Evolutionary conservation across 2,888 invertebrate species (phyloP), one percentile per base, ranked within the genome.

Genomic region (Fissipunctia ypsillon): DNA sequence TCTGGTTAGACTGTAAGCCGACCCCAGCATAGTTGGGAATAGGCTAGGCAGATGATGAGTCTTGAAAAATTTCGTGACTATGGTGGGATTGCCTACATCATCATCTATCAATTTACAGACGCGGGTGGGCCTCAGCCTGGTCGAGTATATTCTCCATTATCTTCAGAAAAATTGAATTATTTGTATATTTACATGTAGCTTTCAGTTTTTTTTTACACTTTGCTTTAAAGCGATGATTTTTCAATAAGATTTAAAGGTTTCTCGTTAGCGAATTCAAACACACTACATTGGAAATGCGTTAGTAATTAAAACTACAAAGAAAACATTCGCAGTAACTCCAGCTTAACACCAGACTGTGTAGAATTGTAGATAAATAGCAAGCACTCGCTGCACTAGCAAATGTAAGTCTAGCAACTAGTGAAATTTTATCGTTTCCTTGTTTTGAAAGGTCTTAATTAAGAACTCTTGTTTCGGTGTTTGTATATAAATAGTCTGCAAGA

Each of bases 401-500:
- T 57, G 57, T 14, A 50, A 82, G 64, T 64, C 66, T 69, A 57
- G 69, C 68, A 59, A 80, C 69, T 65, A 68, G 59, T 56, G 71
- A 78, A 74, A 78, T 80, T 78, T 76, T 78, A 87, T 72, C 69
- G 74, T 68, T 85, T 87, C 84, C 79, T 77, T 86, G 83, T 87
- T 84, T 82, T 84, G 84, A 79, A 81, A 78, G 78, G 60, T 79
- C 76, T 83, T 80, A 85, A 85, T 85, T 85, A 85, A 79, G 84
- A 84, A 81, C 76, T 67, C 50, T 65, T 74, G 73, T 76, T 85
- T 81, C 69, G 41, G 63, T 60, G 56, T 65, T 67, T 69, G 59
- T 74, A 76, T 82, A 70, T 65, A 67, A 76, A 74, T 65, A 77
- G 59, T 56, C 61, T n/a, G 56, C 70, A 76, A 57, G 50, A 77